These are phyloP conservation scores for Phocoena phocoena DNA, from an alignment of 2,113 vertebrate genomes.

Conservation along the genomic window DNA sequence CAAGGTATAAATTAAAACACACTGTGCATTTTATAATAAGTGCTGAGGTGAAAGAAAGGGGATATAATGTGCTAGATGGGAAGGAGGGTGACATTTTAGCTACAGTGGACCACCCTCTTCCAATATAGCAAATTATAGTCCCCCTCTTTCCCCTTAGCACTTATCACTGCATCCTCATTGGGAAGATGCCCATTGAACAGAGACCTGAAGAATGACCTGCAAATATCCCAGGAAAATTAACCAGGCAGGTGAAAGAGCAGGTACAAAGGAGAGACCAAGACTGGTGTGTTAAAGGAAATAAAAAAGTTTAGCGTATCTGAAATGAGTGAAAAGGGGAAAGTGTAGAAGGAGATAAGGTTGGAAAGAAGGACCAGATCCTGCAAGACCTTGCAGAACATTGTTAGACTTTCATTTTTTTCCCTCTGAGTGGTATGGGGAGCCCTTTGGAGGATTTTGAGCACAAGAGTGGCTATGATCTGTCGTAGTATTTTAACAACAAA, in stretches of 20 bases:
- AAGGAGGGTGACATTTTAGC: neutral
- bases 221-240: neutral
- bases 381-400: neutral
- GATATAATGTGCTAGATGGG: neutral
- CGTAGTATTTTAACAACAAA: neutral
- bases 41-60: neutral
- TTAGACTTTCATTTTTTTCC: neutral
- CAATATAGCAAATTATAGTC: neutral
- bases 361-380: neutral
- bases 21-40: neutral
- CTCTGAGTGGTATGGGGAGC: neutral
- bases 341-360: neutral
- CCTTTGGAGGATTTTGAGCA: neutral
- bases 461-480: neutral
- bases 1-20: neutral
- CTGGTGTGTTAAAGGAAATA: neutral
- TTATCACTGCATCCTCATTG: neutral
- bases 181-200: neutral
- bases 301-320: neutral
- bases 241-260: neutral
- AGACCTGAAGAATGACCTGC: neutral
- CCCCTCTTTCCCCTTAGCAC: neutral
- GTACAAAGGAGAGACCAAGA: neutral
- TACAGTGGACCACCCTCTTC: neutral
- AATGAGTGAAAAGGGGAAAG: neutral